Evolutionary conservation across 2,797 vertebrate genomes (phyloP).

Genomic region (Pristis pectinata): DNA sequence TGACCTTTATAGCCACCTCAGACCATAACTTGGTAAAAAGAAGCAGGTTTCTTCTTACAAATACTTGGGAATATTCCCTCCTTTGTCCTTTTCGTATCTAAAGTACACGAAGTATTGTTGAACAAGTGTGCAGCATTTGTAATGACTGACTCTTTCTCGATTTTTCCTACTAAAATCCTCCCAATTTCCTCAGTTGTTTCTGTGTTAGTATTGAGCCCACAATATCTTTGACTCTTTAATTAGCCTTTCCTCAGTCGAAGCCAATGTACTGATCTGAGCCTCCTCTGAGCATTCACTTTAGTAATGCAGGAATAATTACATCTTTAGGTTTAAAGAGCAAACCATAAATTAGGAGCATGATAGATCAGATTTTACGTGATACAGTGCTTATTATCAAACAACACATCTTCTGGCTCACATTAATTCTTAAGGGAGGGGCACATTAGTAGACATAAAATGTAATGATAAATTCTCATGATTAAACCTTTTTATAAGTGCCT

Average conservation of each 20-base stretch:
- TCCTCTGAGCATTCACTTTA: not conserved
- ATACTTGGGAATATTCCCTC: too few species aligned
- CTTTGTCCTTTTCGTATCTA: not conserved
- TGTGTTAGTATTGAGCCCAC: not conserved
- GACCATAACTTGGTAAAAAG: too few species aligned
- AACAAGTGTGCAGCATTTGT: not conserved
- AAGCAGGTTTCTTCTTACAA: too few species aligned
- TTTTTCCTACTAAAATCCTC: not conserved
- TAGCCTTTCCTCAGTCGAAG: not conserved
- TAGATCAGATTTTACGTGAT: not conserved
- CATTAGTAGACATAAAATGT: too few species aligned
- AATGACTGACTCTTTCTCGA: not conserved
- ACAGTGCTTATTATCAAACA: not conserved
- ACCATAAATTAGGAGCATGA: not conserved
- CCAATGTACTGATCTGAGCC: not conserved
- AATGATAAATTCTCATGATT: too few species aligned
- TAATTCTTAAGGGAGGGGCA: too few species aligned
- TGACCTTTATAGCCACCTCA: too few species aligned
- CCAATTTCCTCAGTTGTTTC: not conserved
- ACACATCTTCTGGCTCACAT: not conserved
- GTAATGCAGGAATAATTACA: not conserved
- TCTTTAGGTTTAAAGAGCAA: not conserved
- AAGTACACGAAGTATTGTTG: not conserved
- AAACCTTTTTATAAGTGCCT: too few species aligned
- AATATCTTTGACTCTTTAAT: not conserved